These are phyloP conservation scores for Chymomyza caudatula DNA, from an alignment of 2,888 invertebrate genomes.

Conservation along the genomic window DNA sequence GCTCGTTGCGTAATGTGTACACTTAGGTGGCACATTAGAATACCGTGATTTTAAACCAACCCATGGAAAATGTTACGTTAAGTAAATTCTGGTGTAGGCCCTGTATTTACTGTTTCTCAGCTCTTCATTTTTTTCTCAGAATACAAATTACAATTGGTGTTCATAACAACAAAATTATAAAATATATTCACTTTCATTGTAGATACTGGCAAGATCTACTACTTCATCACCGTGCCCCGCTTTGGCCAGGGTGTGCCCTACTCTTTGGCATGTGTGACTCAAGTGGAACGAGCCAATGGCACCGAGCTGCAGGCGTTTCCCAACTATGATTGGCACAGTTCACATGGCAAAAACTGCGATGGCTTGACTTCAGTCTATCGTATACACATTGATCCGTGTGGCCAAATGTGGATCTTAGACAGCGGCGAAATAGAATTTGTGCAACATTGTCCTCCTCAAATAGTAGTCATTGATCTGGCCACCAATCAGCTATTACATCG, in stretches of 20 bases:
- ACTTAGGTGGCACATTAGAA: too few relatives aligned
- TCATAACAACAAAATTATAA: too few relatives aligned
- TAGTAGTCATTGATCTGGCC: slow-evolving; percentile 84
- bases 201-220: slow-evolving; percentile 75
- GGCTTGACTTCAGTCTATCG: slow-evolving; percentile 86
- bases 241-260: slow-evolving; percentile 85
- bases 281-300: slow-evolving; percentile 69
- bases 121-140: too few relatives aligned
- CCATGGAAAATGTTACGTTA: too few relatives aligned
- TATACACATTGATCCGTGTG: slow-evolving; percentile 83
- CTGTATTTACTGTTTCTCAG: too few relatives aligned
- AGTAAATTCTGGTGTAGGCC: too few relatives aligned
- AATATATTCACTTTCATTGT: too few relatives aligned
- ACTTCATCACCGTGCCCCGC: slow-evolving; percentile 86
- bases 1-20: too few relatives aligned
- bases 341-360: slow-evolving; percentile 81
- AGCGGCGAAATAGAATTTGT: slow-evolving; percentile 80
- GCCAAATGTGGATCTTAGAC: slow-evolving; percentile 83
- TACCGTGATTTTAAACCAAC: too few relatives aligned
- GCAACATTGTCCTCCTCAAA: slow-evolving; percentile 84
- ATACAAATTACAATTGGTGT: too few relatives aligned
- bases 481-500: slow-evolving; percentile 80
- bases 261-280: slow-evolving; percentile 83
- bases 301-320: slow-evolving; percentile 81
- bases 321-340: slow-evolving; percentile 82